Conservation (phyloP, 2,888 invertebrate species). For the Idaea aversata region DNA sequence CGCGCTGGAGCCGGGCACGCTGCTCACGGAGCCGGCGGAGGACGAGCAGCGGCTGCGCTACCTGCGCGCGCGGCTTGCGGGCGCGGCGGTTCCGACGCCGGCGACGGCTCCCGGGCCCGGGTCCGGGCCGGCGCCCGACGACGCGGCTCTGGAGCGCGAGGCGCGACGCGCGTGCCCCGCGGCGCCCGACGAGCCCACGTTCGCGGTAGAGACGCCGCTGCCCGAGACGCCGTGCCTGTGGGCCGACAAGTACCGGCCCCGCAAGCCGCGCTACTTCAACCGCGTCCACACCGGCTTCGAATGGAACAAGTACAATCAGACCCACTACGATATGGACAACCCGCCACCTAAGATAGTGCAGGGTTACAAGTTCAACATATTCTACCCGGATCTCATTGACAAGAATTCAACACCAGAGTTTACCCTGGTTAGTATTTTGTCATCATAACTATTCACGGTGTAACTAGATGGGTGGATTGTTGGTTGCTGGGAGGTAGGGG, state of each 20-base stretch:
- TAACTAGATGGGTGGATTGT: no score
- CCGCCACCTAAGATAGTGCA: constrained; percentile 99
- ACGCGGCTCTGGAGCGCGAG: constrained; percentile 38
- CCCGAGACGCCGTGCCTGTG: constrained; percentile 94
- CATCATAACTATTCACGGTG: no score
- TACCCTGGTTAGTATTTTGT: constrained; percentile 83
- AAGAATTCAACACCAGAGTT: constrained; percentile 96
- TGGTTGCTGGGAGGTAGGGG: no score
- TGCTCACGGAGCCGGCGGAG: constrained; percentile 87
- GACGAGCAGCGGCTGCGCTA: constrained; percentile 88
- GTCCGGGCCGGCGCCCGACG: constrained; percentile 25
- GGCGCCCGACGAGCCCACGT: constrained; percentile 92
- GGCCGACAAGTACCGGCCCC: constrained; percentile 98
- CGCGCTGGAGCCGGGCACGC: constrained; percentile 86
- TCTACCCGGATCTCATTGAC: constrained; percentile 99
- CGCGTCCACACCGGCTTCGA: constrained; percentile 98
- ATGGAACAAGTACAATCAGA: constrained; percentile 99
- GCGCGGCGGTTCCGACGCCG: constrained; percentile 82
- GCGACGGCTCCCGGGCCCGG: constrained; percentile 65
- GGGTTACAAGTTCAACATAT: constrained; percentile 99
- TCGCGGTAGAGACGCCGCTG: constrained; percentile 93
- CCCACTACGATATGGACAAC: constrained; percentile 99
- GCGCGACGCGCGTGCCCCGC: constrained; percentile 86
- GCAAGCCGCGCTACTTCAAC: constrained; percentile 99
- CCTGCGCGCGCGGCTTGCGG: constrained; percentile 84